Base-by-base conservation (phyloP, 1,140 invertebrate genomes). In the Adoxophyes honmai region DNA sequence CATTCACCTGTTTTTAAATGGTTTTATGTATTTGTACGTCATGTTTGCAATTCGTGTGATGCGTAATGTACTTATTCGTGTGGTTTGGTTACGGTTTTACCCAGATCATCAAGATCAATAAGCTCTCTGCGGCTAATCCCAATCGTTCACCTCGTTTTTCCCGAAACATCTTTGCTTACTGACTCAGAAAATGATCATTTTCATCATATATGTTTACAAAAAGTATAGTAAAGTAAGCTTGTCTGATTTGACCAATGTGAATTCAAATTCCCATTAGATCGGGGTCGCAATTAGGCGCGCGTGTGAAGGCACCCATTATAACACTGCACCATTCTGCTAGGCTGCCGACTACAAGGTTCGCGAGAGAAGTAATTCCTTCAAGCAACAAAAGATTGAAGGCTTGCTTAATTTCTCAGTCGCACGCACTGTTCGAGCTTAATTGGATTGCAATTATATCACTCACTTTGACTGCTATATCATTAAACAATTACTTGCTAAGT, bases 351-450 rank as follows among this genome's bases (percentile, higher is more conserved):
- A 62, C 81, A 87, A 87, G 81, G 82, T 86, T 80, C 74, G 76
- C 72, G 68, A 69, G 70, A 83, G 80, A 82, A 80, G 62, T 74
- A 71, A 82, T 83, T 69, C 68, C 70, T 77, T 79, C 73, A 64
- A 73, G 68, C 60, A 80, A 87, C 81, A 84, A 85, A 83, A 83
- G 75, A 78, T 76, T 77, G 73, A 78, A 78, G 72, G 72, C 68
- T 85, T 81, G 73, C 75, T 77, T 79, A 78, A 84, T 82, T 79
- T 85, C 78, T 74, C 75, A 87, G 73, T 78, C 84, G 62, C 84
- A 83, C 80, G 81, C 78, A 80, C 64, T 56, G 39, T 21, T 53
- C 44, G 39, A 66, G 68, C 52, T 72, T 70, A 70, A 75, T 75
- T 70, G 66, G 66, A 67, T 75, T 66, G 65, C 69, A 73, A 76